phyloP scores from a whole-genome alignment of 2,113 vertebrate genomes.

The Regulus satrapa region DNA sequence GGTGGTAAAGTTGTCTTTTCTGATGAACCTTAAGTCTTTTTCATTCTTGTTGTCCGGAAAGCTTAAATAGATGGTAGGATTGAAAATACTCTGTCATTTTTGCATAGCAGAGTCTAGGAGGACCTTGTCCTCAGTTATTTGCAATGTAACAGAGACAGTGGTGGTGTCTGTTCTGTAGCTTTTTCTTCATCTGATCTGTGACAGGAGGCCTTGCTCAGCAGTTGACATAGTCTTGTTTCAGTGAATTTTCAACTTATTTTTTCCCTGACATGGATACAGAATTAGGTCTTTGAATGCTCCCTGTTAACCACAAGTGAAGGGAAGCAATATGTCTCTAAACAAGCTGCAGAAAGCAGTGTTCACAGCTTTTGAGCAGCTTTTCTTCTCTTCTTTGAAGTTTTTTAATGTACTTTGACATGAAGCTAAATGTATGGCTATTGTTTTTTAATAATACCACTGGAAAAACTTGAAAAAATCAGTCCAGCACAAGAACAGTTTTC shows the following conservation, averaged over 20 bases:
- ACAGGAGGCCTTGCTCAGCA: neutral
- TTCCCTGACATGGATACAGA: neutral
- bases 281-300: neutral
- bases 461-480: slow-evolving; percentile 46
- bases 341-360: neutral
- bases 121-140: neutral
- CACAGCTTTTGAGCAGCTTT: neutral
- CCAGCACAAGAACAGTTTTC: neutral
- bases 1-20: neutral
- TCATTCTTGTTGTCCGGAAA: neutral
- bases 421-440: neutral
- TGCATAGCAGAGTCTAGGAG: neutral
- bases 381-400: slow-evolving; percentile 35
- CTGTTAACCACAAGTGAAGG: neutral
- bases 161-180: neutral
- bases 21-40: neutral
- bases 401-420: neutral
- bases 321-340: neutral
- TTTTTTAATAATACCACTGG: slow-evolving; percentile 7
- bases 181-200: neutral
- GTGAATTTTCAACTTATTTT: neutral
- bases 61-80: neutral
- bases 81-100: neutral
- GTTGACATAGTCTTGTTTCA: neutral
- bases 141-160: neutral